Evolutionary conservation across 2,888 invertebrate species (phyloP), one percentile per base, ranked within the genome.

Genomic region (Eristalis pertinax): DNA sequence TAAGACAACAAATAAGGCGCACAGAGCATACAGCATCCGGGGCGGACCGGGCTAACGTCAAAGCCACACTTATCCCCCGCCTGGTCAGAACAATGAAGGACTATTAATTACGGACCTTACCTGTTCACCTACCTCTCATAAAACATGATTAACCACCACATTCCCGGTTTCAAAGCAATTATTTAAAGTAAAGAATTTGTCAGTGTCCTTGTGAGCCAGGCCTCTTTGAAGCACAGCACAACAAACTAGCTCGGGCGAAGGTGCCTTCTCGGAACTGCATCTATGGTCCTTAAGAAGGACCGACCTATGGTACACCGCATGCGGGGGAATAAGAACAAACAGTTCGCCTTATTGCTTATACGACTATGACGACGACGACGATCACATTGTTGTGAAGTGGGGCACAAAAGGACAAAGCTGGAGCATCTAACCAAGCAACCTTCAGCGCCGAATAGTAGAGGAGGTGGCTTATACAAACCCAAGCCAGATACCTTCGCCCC

Each of bases 351-450:
- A 73, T 81, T 84, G 84, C 75, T 60, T 64, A 62, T 50, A 75
- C 43, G 2, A 26, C 26, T 2, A 26, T 4, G 26, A 32, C 32
- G 68, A 77, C 60, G 73, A 75, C 32, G 73, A 77, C 60, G 73
- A 75, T 62, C 67, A 73, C 80, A 76, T 80, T 82, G 77, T 82
- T 77, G 64, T 81, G 77, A 65, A 86, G 77, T 63, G 62, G 60
- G 60, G 65, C 75, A 72, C 15, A 69, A 62, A 68, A 63, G 73
- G 38, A 73, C 79, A 64, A 63, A 74, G 82, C 69, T 78, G 65
- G 41, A 76, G 67, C 62, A 62, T 62, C 38, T 24, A 70, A 38
- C 76, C 72, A 32, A 32, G 8, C 32, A 79, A 69, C 79, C 79
- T 79, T 79, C 79, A 38, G 38, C 69, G 58, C 73, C 13, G 32